A percentile compares a stretch with the other conserved stretches of the same genome.
Conservation (phyloP, 2,113 vertebrate genomes). For the Tychaedon coryphoeus region DNA sequence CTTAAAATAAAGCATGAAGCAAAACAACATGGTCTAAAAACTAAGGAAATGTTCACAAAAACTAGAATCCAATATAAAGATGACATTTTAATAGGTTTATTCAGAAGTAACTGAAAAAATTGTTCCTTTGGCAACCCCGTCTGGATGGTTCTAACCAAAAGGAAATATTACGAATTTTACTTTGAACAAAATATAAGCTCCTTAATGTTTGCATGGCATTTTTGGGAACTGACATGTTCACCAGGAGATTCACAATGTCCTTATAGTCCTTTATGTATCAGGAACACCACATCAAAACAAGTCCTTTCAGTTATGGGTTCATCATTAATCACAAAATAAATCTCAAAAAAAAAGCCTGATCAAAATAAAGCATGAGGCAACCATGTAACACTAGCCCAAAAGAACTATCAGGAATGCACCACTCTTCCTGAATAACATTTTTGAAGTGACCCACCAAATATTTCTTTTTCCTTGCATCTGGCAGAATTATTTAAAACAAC, state of each 20-base stretch:
- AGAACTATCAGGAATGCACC: neutral
- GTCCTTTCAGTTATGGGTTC: neutral
- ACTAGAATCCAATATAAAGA: slow-evolving; percentile 46
- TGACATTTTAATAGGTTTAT: slow-evolving; percentile 37
- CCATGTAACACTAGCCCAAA: neutral
- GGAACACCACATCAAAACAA: neutral
- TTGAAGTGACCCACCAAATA: neutral
- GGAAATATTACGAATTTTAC: neutral
- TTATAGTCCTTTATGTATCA: neutral
- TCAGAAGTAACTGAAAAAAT: neutral
- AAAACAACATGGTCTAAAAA: neutral
- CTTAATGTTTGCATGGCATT: neutral
- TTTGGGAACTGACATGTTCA: neutral
- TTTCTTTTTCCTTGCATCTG: neutral
- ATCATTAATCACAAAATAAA: slow-evolving; percentile 7
- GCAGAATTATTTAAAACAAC: neutral
- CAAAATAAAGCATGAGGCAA: neutral
- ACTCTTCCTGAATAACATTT: neutral
- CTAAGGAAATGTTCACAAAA: slow-evolving; percentile 10
- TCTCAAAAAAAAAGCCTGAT: neutral
- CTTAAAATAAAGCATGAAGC: neutral
- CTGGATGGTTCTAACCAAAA: neutral
- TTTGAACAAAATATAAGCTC: neutral
- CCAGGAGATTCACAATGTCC: neutral
- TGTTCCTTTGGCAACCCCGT: slow-evolving; percentile 13